These are phyloP conservation scores for Elanoides forficatus DNA, from an alignment of 2,113 vertebrate genomes.

Conservation along the genomic window DNA sequence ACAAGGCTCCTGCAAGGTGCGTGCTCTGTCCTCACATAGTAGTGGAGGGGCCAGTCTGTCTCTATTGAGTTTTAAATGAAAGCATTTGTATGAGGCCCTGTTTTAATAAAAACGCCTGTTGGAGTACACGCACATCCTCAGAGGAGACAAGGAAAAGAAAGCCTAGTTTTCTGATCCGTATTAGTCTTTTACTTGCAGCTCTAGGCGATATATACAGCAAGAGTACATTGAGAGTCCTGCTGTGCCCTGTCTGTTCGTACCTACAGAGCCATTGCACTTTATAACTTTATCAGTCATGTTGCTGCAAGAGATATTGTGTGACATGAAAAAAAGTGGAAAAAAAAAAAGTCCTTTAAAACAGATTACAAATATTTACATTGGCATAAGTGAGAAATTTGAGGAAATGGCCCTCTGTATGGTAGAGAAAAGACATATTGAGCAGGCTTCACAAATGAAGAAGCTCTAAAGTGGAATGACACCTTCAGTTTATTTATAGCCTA, in stretches of 20 bases:
- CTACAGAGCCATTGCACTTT: not conserved
- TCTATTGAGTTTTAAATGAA: not conserved
- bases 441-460: not conserved
- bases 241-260: not conserved
- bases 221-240: not conserved
- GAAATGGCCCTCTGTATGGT: not conserved
- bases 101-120: not conserved
- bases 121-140: not conserved
- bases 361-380: not conserved
- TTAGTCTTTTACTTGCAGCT: not conserved
- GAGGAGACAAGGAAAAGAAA: not conserved
- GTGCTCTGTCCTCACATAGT: not conserved
- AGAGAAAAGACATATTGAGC: not conserved
- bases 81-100: not conserved
- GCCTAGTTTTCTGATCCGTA: not conserved
- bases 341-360: not conserved
- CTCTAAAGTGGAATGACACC: not conserved
- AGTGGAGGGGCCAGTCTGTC: not conserved
- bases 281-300: not conserved
- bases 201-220: no score
- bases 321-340: no score
- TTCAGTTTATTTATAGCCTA: conserved; percentile 31
- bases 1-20: not conserved
- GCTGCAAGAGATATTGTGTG: not conserved
- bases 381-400: not conserved